Evolutionary conservation across 2,797 vertebrate species (phyloP).

Genomic region (Oryzias sinensis): DNA sequence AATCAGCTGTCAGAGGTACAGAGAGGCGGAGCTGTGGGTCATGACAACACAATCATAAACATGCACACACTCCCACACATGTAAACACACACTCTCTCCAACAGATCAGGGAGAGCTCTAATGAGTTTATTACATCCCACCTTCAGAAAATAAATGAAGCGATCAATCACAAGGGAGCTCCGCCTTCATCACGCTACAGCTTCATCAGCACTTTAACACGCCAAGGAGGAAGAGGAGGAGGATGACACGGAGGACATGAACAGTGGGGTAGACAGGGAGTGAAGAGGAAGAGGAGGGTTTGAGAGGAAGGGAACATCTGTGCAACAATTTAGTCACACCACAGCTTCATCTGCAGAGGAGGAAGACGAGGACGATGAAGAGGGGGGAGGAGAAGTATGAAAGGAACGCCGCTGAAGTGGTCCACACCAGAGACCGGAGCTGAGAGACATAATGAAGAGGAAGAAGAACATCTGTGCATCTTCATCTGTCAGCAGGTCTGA

Average conservation of each 20-base stretch:
- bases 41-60: slow-evolving; percentile 3
- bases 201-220: slow-evolving; percentile 45
- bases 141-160: slow-evolving; percentile 66
- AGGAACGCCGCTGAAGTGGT: slow-evolving; percentile 15
- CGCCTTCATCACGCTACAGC: slow-evolving; percentile 41
- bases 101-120: slow-evolving; percentile 40
- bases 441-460: slow-evolving; percentile 31
- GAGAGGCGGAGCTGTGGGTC: too few relatives aligned
- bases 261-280: background rate
- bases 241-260: background rate
- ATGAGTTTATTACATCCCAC: slow-evolving; percentile 65
- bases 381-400: slow-evolving; percentile 11
- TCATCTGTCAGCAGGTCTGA: slow-evolving; percentile 16
- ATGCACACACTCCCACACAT: slow-evolving; percentile 20
- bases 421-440: slow-evolving; percentile 13
- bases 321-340: slow-evolving; percentile 19
- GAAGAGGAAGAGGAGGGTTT: slow-evolving; percentile 1
- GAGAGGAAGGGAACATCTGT: slow-evolving; percentile 24
- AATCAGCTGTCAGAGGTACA: too few relatives aligned
- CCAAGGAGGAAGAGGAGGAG: slow-evolving; percentile 16
- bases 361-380: slow-evolving; percentile 30
- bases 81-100: slow-evolving; percentile 18
- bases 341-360: slow-evolving; percentile 25
- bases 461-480: slow-evolving; percentile 35
- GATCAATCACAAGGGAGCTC: slow-evolving; percentile 58